Evolutionary conservation across 2,888 invertebrate species (phyloP).

Genomic region (Argyra leucocephala): DNA sequence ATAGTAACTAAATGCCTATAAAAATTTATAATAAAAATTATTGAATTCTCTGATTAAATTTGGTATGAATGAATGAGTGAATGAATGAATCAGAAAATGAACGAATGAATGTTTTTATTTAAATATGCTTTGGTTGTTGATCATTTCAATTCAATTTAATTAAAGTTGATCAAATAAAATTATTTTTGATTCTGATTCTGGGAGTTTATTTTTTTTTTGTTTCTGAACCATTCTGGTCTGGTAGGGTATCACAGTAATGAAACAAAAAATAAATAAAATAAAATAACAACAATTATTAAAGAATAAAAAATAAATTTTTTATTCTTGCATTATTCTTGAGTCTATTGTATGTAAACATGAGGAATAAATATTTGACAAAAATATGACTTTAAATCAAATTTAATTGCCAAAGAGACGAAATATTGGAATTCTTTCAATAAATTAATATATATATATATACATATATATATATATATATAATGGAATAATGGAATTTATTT

Average conservation of each 20-base stretch:
- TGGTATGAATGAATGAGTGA: not conserved
- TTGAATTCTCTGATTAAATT: too few relatives aligned
- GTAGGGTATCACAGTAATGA: too few relatives aligned
- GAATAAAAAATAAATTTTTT: too few relatives aligned
- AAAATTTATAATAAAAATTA: not conserved
- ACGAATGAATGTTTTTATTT: too few relatives aligned
- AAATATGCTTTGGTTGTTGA: not conserved
- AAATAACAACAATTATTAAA: not conserved
- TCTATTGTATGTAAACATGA: not conserved
- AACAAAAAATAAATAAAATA: too few relatives aligned
- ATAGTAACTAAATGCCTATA: too few relatives aligned
- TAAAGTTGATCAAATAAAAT: conserved; percentile 10
- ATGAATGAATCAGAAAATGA: too few relatives aligned
- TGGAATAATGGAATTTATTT: too few relatives aligned
- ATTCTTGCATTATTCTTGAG: too few relatives aligned
- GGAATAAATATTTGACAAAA: not conserved
- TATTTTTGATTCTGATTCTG: too few relatives aligned
- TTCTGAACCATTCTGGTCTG: not conserved
- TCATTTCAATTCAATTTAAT: conserved; percentile 8
- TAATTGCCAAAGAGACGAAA: not conserved
- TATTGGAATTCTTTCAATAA: not conserved
- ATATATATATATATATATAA: too few relatives aligned
- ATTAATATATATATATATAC: not conserved
- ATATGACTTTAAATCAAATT: not conserved
- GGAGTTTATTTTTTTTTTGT: not conserved